A percentile compares a stretch with the other conserved stretches of the same genome.
Conservation (phyloP, 92 coral and sea anemone species). For the Hydrozoanthus gracilis region DNA sequence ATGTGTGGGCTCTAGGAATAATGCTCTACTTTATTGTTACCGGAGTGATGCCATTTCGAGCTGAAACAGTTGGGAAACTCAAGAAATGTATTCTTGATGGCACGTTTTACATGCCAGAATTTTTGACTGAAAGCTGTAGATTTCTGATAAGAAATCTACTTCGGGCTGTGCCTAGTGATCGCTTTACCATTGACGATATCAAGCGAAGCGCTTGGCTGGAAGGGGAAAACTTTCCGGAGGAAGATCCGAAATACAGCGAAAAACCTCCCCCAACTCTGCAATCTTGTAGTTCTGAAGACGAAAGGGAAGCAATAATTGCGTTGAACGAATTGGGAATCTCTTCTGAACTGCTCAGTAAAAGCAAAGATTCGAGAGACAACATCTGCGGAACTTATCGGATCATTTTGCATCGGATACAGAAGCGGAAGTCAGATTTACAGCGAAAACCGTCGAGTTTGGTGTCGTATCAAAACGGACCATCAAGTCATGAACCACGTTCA, state of each 20-base stretch:
- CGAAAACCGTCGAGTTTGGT: conserved; percentile 76
- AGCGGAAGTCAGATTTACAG: conserved; percentile 70
- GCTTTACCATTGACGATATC: conserved; percentile 88
- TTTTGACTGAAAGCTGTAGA: conserved; percentile 87
- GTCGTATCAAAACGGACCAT: conserved; percentile 60
- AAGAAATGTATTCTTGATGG: conserved; percentile 97
- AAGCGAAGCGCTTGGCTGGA: conserved; percentile 88
- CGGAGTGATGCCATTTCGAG: conserved; percentile 99
- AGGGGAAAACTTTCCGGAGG: conserved; percentile 85
- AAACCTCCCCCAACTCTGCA: conserved; percentile 65
- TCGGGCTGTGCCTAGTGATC: conserved; percentile 90
- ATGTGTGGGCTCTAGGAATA: conserved; percentile 97
- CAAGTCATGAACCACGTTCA: conserved; percentile 55
- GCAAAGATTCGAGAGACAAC: conserved; percentile 82
- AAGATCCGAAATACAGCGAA: conserved; percentile 73
- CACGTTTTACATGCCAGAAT: conserved; percentile 92
- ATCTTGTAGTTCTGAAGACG: conserved; percentile 75
- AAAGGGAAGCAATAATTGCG: conserved; percentile 72
- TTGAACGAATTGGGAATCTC: conserved; percentile 86
- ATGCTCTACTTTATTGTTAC: conserved; percentile 95
- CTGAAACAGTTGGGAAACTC: conserved; percentile 96
- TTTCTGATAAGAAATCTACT: conserved; percentile 85
- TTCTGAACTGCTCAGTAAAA: conserved; percentile 64
- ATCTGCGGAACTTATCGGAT: conserved; percentile 94
- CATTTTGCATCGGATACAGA: conserved; percentile 86